A percentile compares a stretch with the other conserved stretches of the same genome.
Evolutionary conservation across 2,797 vertebrate species (phyloP).

Genomic region (Sebastes matsubarae): DNA sequence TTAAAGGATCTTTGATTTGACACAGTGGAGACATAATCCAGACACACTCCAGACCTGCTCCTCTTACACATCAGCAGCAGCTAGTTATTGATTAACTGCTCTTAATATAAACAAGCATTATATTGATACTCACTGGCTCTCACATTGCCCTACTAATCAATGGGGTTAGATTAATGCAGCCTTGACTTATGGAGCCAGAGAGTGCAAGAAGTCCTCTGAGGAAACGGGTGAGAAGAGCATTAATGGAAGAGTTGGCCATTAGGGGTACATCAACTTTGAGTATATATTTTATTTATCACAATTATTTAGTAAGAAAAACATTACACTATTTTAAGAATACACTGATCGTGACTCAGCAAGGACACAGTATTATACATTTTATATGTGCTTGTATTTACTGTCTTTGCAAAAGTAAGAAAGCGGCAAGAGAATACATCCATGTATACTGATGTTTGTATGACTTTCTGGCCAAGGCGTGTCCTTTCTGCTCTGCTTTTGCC

Average conservation of each 20-base stretch:
- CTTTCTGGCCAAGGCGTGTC: slow-evolving; percentile 29
- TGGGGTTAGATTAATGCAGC: slow-evolving; percentile 50
- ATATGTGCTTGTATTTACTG: neutral
- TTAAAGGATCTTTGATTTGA: slow-evolving; percentile 3
- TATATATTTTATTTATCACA: neutral
- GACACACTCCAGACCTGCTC: slow-evolving; percentile 20
- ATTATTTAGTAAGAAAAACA: neutral
- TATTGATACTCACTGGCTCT: slow-evolving; percentile 43
- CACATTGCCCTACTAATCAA: slow-evolving; percentile 39
- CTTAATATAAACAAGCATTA: slow-evolving; percentile 58
- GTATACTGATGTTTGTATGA: slow-evolving; percentile 16
- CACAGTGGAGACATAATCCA: slow-evolving; percentile 8
- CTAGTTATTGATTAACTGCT: slow-evolving; percentile 50
- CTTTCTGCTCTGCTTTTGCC: slow-evolving; percentile 36
- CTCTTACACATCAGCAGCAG: slow-evolving; percentile 36
- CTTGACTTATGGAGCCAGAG: slow-evolving; percentile 41
- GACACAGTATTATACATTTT: neutral
- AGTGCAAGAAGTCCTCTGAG: slow-evolving; percentile 35
- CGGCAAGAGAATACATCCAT: neutral
- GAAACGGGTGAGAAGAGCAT: slow-evolving; percentile 10
- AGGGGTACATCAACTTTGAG: neutral
- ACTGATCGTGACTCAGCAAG: neutral
- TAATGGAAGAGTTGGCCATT: slow-evolving; percentile 22
- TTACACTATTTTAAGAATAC: neutral
- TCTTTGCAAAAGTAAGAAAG: neutral